Base-by-base conservation (phyloP, 2,888 invertebrate genomes). In the Spicauda simplicius region DNA sequence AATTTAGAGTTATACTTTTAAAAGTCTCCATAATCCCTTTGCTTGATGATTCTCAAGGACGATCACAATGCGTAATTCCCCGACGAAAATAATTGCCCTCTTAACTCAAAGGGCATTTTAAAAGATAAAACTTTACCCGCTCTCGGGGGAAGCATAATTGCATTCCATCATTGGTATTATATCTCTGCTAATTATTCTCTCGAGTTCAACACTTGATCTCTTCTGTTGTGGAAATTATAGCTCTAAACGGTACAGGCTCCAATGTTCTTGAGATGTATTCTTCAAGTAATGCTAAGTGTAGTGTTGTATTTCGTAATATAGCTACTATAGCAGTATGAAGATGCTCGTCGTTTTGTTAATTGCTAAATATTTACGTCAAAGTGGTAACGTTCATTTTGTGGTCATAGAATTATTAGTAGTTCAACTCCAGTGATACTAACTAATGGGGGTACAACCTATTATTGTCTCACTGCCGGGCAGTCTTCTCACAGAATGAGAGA, bases 121-220 rank as follows among this genome's bases (percentile, higher is more conserved):
- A 65, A 59, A 64, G 64, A 64, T 54, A 66, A 59, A 66, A 66
- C 65, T 65, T 64, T 66, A 64, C 63, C 57, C 57, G 60, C 65
- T 59, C 59, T 59, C 45, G 45, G 48, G 59, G 59, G 53, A 65
- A 53, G 59, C 69, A 30, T 70, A 71, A 71, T 71, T 71, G 67
- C 64, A 71, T 70, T 72, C 70, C 62, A 64, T 70, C 69, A 53
- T 74, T 58, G 58, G 66, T 60, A 54, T 60, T 65, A 54, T 59
- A 59, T 60, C 50, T 68, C 73, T 70, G 78, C 83, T 86, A 87
- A 87, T 87, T 87, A 86, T 82, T 78, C 85, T 82, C 84, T 85
- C 77, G 76, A 83, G 76, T 81, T 77, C 77, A 78, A 76, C 74
- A 80, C 83, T 84, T 85, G 83, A 86, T 85, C 84, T 79, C 77